phyloP scores from a whole-genome alignment of 1,140 invertebrate species.

The Euura saliciscinereae region DNA sequence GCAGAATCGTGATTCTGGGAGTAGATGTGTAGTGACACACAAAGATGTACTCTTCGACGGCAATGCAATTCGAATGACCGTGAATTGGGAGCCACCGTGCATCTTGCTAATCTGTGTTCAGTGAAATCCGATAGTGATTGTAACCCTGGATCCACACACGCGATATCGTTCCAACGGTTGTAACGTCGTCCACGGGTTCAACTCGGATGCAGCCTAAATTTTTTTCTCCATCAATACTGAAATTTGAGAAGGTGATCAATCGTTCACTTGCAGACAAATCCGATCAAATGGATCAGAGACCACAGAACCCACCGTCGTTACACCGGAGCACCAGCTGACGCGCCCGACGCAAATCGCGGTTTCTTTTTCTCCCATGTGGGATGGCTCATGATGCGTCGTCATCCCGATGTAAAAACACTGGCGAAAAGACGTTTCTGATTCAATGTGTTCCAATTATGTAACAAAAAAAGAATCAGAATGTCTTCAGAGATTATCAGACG shows the following conservation, averaged over 20 bases:
- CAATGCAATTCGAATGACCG: constrained; percentile 40
- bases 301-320: constrained; percentile 85
- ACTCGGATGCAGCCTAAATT: too few relatives aligned
- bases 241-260: too few relatives aligned
- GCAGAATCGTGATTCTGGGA: too few relatives aligned
- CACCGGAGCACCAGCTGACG: constrained; percentile 81
- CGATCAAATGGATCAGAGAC: constrained; percentile 67
- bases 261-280: constrained; percentile 45
- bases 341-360: constrained; percentile 80
- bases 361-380: constrained; percentile 87
- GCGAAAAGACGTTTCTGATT: constrained; percentile 63
- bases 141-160: too few relatives aligned
- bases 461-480: too few relatives aligned
- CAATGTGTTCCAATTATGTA: too few relatives aligned
- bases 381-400: constrained; percentile 81
- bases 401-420: constrained; percentile 71
- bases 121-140: constrained; percentile 24
- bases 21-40: too few relatives aligned
- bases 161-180: too few relatives aligned
- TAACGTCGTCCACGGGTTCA: too few relatives aligned
- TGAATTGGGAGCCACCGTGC: constrained; percentile 17
- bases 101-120: constrained; percentile 20
- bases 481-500: too few relatives aligned
- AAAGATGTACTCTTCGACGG: constrained; percentile 42
- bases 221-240: too few relatives aligned